Conservation (phyloP, 92 coral and sea anemone genomes). For the Porites lobata region DNA sequence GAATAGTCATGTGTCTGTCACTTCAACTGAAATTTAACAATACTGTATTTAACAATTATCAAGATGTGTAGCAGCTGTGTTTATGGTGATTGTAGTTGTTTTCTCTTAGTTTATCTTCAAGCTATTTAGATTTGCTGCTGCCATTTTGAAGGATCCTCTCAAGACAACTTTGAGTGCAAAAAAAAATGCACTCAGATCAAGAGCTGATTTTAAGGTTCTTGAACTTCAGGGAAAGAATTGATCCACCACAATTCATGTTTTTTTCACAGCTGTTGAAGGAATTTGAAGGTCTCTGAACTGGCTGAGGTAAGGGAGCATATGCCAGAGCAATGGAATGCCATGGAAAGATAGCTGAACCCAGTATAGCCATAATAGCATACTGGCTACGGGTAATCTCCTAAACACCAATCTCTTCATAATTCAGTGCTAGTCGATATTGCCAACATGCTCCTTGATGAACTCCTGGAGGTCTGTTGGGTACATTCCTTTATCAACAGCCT, state of each 20-base stretch:
- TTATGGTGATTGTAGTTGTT: no score
- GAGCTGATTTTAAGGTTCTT: no score
- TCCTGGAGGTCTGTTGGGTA: slow-evolving; percentile 86
- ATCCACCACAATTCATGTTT: neutral
- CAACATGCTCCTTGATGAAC: slow-evolving; percentile 71
- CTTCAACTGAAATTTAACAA: no score
- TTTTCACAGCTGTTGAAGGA: neutral
- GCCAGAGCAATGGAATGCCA: slow-evolving; percentile 1
- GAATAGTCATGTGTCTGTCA: no score
- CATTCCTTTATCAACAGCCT: slow-evolving; percentile 85
- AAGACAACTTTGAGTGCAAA: no score
- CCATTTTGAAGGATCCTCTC: no score
- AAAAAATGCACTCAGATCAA: no score
- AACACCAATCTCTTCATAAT: neutral
- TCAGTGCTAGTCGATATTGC: neutral
- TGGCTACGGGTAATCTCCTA: slow-evolving; percentile 1
- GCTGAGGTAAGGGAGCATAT: neutral
- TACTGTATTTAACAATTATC: no score
- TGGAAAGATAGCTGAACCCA: neutral
- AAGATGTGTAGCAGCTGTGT: no score
- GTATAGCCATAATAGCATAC: neutral
- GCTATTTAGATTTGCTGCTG: no score
- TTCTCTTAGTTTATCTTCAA: no score
- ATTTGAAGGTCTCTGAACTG: neutral
- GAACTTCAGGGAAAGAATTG: no score